These are phyloP conservation scores for Arrhamphus sclerolepis DNA, from an alignment of 2,797 vertebrate genomes.

Conservation along the genomic window DNA sequence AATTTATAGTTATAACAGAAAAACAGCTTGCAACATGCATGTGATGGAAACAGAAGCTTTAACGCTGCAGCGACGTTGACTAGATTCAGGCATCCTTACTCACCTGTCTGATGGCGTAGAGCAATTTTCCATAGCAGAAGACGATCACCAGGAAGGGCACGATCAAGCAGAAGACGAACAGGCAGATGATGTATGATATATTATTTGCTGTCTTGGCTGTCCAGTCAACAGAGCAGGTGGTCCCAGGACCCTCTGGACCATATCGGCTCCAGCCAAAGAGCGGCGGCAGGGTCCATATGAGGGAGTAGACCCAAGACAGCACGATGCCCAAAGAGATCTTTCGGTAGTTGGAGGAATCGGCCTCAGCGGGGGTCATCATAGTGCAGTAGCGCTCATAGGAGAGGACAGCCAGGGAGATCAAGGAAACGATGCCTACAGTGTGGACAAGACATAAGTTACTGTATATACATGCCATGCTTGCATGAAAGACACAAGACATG, in stretches of 20 bases:
- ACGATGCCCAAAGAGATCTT: conserved; percentile 78
- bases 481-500: not conserved
- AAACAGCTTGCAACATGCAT: too few species aligned
- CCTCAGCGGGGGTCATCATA: conserved; percentile 81
- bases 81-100: conserved; percentile 31
- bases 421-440: conserved; percentile 82
- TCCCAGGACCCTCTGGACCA: conserved; percentile 84
- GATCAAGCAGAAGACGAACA: conserved; percentile 85
- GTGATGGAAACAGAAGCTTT: too few species aligned
- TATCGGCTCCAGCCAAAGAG: conserved; percentile 88
- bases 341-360: conserved; percentile 82
- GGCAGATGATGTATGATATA: conserved; percentile 84
- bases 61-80: too few species aligned
- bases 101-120: conserved; percentile 83
- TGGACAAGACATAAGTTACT: conserved; percentile 4
- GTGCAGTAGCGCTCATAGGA: conserved; percentile 85
- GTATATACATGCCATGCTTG: too few species aligned
- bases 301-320: conserved; percentile 84
- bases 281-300: conserved; percentile 83
- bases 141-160: conserved; percentile 83
- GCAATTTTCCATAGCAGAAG: conserved; percentile 84
- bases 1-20: too few species aligned
- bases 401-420: conserved; percentile 85
- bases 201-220: conserved; percentile 78
- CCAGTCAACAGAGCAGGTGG: conserved; percentile 88